Evolutionary conservation across 2,113 vertebrate species (phyloP).

Genomic region (Sander lucioperca): DNA sequence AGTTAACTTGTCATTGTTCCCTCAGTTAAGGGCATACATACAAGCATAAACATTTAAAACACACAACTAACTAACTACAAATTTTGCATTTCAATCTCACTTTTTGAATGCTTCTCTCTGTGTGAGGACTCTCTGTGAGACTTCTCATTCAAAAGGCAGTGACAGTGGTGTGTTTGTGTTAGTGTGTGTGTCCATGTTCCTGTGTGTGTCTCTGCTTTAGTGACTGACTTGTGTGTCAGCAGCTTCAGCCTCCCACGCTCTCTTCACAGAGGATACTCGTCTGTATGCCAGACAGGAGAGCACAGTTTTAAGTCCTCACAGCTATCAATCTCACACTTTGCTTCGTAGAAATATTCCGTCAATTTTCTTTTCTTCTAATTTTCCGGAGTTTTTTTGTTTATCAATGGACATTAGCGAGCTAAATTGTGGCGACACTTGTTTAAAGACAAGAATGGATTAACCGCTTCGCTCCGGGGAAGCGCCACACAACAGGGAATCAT

Average conservation of each 20-base stretch:
- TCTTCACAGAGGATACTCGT: constrained; percentile 73
- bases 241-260: constrained; percentile 78
- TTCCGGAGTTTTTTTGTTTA: not conserved
- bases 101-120: constrained; percentile 58
- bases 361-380: constrained; percentile 9
- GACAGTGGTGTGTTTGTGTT: constrained; percentile 75
- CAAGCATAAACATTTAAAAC: constrained; percentile 42
- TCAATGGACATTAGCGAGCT: constrained; percentile 3
- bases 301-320: constrained; percentile 53
- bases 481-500: constrained; percentile 36
- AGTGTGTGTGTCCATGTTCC: constrained; percentile 27
- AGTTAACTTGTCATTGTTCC: constrained; percentile 30
- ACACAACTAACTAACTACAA: constrained; percentile 45
- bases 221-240: constrained; percentile 75
- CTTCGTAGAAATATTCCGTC: constrained; percentile 16
- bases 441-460: constrained; percentile 55
- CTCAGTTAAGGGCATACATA: constrained; percentile 1
- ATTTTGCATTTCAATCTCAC: constrained; percentile 51
- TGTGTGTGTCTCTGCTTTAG: constrained; percentile 63
- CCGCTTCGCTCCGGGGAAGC: not conserved
- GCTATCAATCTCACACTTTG: constrained; percentile 52
- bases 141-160: constrained; percentile 66
- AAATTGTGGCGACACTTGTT: constrained; percentile 28
- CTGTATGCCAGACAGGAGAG: constrained; percentile 73
- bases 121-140: constrained; percentile 55